These are phyloP conservation scores for Axis porcinus DNA, from an alignment of 2,113 vertebrate genomes.

Conservation along the genomic window DNA sequence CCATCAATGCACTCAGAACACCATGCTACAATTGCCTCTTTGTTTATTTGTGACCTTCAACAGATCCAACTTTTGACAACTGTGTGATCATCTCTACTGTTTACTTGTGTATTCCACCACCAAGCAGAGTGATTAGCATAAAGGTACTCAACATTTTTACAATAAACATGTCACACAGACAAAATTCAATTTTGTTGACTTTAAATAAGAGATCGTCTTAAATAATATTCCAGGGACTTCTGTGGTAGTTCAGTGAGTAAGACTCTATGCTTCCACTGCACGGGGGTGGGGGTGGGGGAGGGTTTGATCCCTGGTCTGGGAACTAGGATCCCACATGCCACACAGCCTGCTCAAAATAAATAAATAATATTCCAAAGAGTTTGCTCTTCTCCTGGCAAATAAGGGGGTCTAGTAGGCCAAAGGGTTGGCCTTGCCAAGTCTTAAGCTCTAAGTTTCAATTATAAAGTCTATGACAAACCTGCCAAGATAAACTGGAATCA, in stretches of 20 bases:
- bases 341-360: not conserved
- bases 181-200: not conserved
- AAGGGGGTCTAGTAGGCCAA: not conserved
- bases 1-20: not conserved
- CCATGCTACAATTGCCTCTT: no score
- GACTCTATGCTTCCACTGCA: not conserved
- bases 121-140: not conserved
- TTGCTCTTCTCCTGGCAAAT: not conserved
- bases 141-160: not conserved
- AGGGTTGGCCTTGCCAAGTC: not conserved
- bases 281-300: not conserved
- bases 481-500: not conserved
- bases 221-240: not conserved
- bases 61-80: fast-evolving
- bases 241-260: not conserved
- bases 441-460: not conserved
- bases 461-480: not conserved
- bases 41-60: not conserved
- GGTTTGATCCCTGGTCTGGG: not conserved
- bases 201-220: not conserved
- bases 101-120: not conserved
- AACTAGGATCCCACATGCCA: not conserved
- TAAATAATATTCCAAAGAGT: not conserved
- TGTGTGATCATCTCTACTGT: not conserved
- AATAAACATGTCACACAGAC: not conserved